A percentile compares a stretch with the other conserved stretches of the same genome.
Conservation (phyloP, 2,113 vertebrate species). For the Cygnus buccinator region DNA sequence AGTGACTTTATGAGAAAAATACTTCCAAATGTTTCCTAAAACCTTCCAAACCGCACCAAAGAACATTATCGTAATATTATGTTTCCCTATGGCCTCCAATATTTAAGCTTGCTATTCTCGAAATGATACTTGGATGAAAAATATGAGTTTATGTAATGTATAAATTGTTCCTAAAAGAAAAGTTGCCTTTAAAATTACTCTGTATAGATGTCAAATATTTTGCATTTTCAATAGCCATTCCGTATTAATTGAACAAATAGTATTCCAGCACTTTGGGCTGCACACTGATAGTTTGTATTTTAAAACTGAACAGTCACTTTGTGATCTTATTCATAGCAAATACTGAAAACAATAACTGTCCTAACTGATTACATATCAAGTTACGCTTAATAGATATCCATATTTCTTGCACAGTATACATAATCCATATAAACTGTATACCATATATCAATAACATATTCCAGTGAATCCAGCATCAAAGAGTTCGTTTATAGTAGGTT, state of each 20-base stretch:
- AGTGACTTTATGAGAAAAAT: conserved; percentile 95
- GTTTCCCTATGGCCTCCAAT: conserved; percentile 89
- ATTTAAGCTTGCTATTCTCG: conserved; percentile 85
- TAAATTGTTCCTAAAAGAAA: conserved; percentile 75
- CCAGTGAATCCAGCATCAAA: conserved; percentile 70
- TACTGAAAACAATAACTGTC: conserved; percentile 68
- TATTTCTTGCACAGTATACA: conserved; percentile 62
- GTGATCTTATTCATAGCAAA: conserved; percentile 59
- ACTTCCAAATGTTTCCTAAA: conserved; percentile 97
- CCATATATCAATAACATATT: conserved; percentile 71
- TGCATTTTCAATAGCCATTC: conserved; percentile 61
- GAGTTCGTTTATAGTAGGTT: conserved; percentile 59
- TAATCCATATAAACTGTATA: conserved; percentile 45
- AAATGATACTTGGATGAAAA: conserved; percentile 91
- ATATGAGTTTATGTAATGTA: conserved; percentile 76
- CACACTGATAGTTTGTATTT: background rate
- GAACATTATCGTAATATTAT: conserved; percentile 93
- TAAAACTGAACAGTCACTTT: conserved; percentile 37
- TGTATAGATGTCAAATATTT: conserved; percentile 64
- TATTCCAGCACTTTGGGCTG: conserved; percentile 7
- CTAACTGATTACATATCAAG: conserved; percentile 55
- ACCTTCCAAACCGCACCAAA: conserved; percentile 95
- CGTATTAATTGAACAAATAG: conserved; percentile 68
- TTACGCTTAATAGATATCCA: conserved; percentile 59
- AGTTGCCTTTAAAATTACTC: conserved; percentile 67